Evolutionary conservation across 2,888 invertebrate genomes (phyloP).

Genomic region (Erebia palarica): DNA sequence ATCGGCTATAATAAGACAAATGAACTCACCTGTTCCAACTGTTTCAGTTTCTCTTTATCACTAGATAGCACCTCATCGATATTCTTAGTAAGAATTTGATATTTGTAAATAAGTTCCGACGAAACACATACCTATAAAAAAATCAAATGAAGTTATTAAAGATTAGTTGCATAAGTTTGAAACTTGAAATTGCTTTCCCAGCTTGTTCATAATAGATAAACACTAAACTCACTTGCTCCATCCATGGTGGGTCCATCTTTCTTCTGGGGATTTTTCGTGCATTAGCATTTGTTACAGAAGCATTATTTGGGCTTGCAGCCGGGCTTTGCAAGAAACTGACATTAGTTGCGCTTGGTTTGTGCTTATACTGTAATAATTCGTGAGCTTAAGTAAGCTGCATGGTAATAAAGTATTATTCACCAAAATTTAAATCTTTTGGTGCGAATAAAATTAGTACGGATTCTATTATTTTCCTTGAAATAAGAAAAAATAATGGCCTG

Average conservation of each 20-base stretch:
- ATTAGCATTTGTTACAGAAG: neutral
- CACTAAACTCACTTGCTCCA: constrained; percentile 75
- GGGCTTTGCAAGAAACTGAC: neutral
- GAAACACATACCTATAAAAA: constrained; percentile 76
- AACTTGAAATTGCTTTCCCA: too few species aligned
- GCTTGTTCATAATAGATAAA: too few species aligned
- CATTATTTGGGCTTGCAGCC: neutral
- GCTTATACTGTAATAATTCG: neutral
- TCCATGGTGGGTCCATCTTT: constrained; percentile 85
- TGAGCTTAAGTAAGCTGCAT: neutral
- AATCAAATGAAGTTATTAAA: neutral
- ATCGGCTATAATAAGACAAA: neutral
- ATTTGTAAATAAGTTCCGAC: constrained; percentile 86
- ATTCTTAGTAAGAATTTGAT: constrained; percentile 83
- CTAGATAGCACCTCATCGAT: constrained; percentile 83
- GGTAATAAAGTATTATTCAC: neutral
- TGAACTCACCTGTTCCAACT: constrained; percentile 74
- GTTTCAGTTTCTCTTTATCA: constrained; percentile 82
- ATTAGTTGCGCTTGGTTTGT: neutral
- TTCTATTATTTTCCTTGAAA: too few species aligned
- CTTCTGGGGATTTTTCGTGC: constrained; percentile 48
- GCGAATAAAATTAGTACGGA: too few species aligned
- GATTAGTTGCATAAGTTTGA: neutral
- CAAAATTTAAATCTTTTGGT: too few species aligned
- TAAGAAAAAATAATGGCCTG: too few species aligned